Percentiles rank a stretch among this genome's conserved stretches.
phyloP scores from a whole-genome alignment of 1,140 invertebrate species.

The Helicoverpa zea region DNA sequence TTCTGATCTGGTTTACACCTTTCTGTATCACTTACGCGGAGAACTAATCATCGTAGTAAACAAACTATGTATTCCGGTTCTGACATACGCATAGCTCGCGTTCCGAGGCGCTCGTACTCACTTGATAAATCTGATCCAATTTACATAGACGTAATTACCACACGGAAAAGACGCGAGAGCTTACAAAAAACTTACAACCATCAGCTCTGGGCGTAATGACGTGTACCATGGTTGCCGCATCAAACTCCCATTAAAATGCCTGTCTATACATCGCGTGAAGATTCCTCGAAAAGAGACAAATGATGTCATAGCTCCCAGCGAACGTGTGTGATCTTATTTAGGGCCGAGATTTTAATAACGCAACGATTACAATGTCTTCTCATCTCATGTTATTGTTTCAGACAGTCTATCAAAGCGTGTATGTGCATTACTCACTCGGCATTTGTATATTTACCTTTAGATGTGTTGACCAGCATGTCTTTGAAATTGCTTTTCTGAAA shows the following conservation, averaged over 20 bases:
- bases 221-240: constrained; percentile 57
- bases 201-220: constrained; percentile 52
- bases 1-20: constrained; percentile 17
- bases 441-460: not conserved
- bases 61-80: constrained; percentile 17
- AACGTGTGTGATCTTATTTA: constrained; percentile 14
- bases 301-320: constrained; percentile 52
- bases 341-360: constrained; percentile 13
- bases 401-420: not conserved
- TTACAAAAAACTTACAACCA: constrained; percentile 55
- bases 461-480: not conserved
- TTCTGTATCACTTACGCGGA: constrained; percentile 14
- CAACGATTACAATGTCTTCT: constrained; percentile 12
- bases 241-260: constrained; percentile 65
- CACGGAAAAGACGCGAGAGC: constrained; percentile 46
- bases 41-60: constrained; percentile 32
- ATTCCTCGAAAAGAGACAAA: constrained; percentile 53
- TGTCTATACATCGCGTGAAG: constrained; percentile 40
- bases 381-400: constrained; percentile 2
- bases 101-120: constrained; percentile 60
- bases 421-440: not conserved
- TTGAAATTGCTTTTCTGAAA: too few relatives aligned
- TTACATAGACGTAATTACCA: constrained; percentile 71
- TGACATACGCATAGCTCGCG: constrained; percentile 61
- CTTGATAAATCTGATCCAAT: constrained; percentile 77